Evolutionary conservation across 30 jellyfish, hydroid and myxozoan species (phyloP).

Genomic region (Pelagia noctiluca): DNA sequence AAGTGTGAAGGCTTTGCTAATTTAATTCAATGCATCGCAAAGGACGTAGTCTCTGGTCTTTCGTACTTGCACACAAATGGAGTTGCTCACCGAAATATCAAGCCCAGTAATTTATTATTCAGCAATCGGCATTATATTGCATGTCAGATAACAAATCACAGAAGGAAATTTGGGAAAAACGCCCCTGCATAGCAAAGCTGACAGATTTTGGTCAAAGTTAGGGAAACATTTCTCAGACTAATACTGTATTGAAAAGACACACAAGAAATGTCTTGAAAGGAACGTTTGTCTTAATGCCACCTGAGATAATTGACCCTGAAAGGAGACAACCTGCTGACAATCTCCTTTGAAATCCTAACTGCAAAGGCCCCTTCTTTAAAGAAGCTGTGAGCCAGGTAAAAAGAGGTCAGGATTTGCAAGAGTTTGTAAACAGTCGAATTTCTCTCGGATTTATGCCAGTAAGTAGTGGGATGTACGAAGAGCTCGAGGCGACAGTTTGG

Average conservation of each 20-base stretch:
- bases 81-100: conserved; percentile 20
- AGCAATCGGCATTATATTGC: background rate
- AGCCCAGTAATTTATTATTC: background rate
- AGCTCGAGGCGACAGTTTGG: conserved; percentile 13
- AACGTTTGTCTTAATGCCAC: background rate
- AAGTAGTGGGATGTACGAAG: background rate
- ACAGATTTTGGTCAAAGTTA: conserved; percentile 15
- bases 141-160: background rate
- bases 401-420: background rate
- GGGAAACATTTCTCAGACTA: background rate
- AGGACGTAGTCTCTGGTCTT: conserved; percentile 6
- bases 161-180: background rate
- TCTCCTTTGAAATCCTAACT: background rate
- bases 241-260: background rate
- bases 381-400: background rate
- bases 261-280: conserved; percentile 1
- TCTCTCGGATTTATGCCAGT: background rate
- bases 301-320: conserved; percentile 2
- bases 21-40: background rate
- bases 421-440: background rate
- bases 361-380: background rate
- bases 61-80: background rate
- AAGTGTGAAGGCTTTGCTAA: background rate
- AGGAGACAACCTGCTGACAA: background rate
- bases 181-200: conserved; percentile 13